phyloP scores from a whole-genome alignment of 2,113 vertebrate species.

The Nibea coibor region DNA sequence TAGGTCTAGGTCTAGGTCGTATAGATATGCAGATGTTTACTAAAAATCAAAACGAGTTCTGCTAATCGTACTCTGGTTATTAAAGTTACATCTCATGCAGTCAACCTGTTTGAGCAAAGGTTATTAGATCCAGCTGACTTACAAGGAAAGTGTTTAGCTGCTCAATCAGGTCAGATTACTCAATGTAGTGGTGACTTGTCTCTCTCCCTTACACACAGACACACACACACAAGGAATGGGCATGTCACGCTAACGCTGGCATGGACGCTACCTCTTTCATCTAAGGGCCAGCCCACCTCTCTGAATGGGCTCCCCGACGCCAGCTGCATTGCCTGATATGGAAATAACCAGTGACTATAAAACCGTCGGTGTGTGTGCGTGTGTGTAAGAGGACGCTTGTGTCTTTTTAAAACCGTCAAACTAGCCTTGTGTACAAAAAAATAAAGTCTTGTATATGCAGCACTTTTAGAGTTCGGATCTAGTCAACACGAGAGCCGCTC shows the following conservation, averaged over 20 bases:
- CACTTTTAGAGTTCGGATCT: conserved; percentile 1
- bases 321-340: conserved; percentile 71
- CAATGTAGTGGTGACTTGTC: conserved; percentile 46
- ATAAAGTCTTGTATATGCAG: background rate
- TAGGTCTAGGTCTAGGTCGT: too few species aligned
- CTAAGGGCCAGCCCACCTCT: conserved; percentile 44
- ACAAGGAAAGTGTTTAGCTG: conserved; percentile 33
- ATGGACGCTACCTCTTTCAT: conserved; percentile 54
- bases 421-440: background rate
- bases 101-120: conserved; percentile 17
- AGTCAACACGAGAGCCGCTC: conserved; percentile 6
- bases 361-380: conserved; percentile 27
- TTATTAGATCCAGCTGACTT: conserved; percentile 43
- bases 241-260: conserved; percentile 63
- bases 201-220: conserved; percentile 18
- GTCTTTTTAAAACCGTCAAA: conserved; percentile 31
- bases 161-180: conserved; percentile 52
- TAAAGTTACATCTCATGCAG: conserved; percentile 3
- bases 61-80: conserved; percentile 3
- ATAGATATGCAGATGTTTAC: too few species aligned
- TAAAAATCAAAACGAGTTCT: background rate
- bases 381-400: conserved; percentile 12
- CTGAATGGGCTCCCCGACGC: conserved; percentile 39
- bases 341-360: conserved; percentile 56
- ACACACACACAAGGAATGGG: conserved; percentile 35